phyloP scores from a whole-genome alignment of 2,797 vertebrate species.

The Gymnothorax javanicus region DNA sequence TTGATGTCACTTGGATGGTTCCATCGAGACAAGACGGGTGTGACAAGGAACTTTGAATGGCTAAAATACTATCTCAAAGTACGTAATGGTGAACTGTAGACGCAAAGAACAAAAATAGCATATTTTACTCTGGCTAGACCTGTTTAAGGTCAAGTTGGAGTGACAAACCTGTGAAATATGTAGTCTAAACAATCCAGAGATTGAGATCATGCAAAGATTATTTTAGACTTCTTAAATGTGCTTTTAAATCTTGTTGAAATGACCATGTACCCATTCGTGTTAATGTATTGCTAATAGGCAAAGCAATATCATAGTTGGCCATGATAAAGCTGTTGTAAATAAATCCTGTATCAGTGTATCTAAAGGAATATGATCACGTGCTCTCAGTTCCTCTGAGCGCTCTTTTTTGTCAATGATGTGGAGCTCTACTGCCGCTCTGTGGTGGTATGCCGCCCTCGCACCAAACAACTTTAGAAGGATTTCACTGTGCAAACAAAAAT shows the following conservation, averaged over 20 bases:
- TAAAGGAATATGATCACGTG: neutral
- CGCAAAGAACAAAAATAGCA: neutral
- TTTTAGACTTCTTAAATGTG: neutral
- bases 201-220: neutral
- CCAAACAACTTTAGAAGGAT: too few relatives aligned
- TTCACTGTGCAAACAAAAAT: too few relatives aligned
- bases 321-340: neutral
- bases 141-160: neutral
- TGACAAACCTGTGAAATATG: neutral
- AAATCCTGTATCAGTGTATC: neutral
- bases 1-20: constrained; percentile 77
- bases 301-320: too few relatives aligned
- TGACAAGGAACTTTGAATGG: constrained; percentile 60
- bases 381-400: neutral
- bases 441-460: neutral
- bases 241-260: neutral
- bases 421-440: constrained; percentile 9
- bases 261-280: neutral
- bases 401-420: neutral
- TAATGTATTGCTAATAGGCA: neutral
- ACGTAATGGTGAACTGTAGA: neutral
- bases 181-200: neutral
- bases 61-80: constrained; percentile 9
- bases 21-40: constrained; percentile 80
- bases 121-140: neutral